phyloP scores from a whole-genome alignment of 2,888 invertebrate species.

The Diplazon laetatorius region DNA sequence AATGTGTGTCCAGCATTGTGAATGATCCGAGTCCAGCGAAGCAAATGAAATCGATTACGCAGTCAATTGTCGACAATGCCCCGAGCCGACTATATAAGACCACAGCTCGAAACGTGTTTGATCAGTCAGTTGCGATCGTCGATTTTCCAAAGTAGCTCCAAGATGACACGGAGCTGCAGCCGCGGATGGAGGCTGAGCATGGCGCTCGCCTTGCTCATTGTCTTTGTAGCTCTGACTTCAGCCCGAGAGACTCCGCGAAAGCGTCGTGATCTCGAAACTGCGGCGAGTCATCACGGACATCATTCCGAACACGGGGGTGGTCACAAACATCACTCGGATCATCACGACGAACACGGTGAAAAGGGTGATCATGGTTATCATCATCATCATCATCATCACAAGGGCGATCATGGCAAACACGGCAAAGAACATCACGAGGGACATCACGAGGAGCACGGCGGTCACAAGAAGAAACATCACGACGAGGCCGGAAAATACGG shows the following conservation, averaged over 20 bases:
- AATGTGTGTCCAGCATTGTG: conserved; percentile 70
- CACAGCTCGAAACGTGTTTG: conserved; percentile 69
- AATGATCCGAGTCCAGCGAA: conserved; percentile 66
- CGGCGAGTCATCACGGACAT: conserved; percentile 62
- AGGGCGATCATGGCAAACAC: conserved; percentile 87
- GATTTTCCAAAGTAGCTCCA: conserved; percentile 67
- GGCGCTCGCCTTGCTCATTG: conserved; percentile 70
- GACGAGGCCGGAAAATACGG: conserved; percentile 87
- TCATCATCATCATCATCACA: conserved; percentile 89
- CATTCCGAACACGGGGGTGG: conserved; percentile 86
- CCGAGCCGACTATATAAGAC: conserved; percentile 77
- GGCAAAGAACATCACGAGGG: conserved; percentile 92
- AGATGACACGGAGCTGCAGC: conserved; percentile 70
- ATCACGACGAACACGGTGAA: conserved; percentile 85
- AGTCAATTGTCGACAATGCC: conserved; percentile 64
- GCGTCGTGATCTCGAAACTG: conserved; percentile 80
- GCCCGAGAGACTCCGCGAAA: conserved; percentile 69
- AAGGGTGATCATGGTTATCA: conserved; percentile 89
- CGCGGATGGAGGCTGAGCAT: conserved; percentile 71
- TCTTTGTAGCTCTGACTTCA: conserved; percentile 70
- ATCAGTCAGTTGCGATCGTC: conserved; percentile 76
- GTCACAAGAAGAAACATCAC: conserved; percentile 86
- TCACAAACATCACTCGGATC: conserved; percentile 87
- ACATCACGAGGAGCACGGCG: conserved; percentile 88
- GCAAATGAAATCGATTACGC: conserved; percentile 80